Evolutionary conservation across 2,113 vertebrate species (phyloP).

Genomic region (Paracanthobrama guichenoti): DNA sequence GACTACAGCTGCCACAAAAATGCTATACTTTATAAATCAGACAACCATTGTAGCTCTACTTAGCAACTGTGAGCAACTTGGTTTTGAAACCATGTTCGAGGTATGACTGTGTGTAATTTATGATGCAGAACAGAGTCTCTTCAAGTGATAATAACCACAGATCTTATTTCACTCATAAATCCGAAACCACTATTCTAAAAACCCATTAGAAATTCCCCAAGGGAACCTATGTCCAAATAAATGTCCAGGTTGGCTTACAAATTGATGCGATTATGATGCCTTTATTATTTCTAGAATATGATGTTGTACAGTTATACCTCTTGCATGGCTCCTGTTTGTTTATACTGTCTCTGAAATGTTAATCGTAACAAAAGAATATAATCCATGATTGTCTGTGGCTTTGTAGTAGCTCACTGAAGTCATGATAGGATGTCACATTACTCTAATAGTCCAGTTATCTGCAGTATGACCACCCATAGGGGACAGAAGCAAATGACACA

Average conservation of each 20-base stretch:
- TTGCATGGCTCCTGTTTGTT: not conserved
- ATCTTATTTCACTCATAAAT: not conserved
- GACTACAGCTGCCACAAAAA: not conserved
- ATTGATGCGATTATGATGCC: not conserved
- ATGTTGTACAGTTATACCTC: not conserved
- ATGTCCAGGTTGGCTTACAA: not conserved
- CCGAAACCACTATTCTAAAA: not conserved
- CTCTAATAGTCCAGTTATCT: conserved; percentile 37
- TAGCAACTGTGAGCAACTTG: not conserved
- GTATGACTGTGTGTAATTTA: not conserved
- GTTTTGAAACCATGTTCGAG: not conserved
- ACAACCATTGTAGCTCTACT: not conserved
- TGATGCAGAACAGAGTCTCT: not conserved
- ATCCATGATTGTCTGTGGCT: conserved; percentile 15
- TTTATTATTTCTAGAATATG: not conserved
- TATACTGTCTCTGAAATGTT: not conserved
- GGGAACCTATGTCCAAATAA: not conserved
- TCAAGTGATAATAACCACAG: not conserved
- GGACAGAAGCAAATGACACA: conserved; percentile 24
- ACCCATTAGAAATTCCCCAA: not conserved
- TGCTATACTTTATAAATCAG: not conserved
- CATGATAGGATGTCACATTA: conserved; percentile 20
- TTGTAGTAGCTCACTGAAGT: conserved; percentile 4
- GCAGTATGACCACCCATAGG: not conserved
- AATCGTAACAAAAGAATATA: not conserved